Base-by-base conservation (phyloP, 2,797 vertebrate species). In the Hemibagrus guttatus region DNA sequence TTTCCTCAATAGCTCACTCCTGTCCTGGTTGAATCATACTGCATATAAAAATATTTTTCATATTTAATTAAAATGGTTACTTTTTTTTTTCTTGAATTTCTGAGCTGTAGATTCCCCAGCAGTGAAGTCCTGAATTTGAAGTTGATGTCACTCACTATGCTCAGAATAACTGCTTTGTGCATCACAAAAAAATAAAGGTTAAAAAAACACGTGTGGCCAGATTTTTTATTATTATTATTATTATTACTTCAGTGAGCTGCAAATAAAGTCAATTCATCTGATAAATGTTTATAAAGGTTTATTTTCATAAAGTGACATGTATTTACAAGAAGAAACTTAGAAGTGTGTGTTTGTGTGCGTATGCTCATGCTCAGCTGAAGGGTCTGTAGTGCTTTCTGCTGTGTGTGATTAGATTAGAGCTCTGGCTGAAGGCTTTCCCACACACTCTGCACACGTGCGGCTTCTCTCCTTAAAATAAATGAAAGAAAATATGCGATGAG, bases 391-490 rank as follows among this genome's bases (percentile, higher is more conserved):
- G 96, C 89, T 96, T 96, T 23, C 95, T 92, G 87, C 94, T 95
- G 95, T 97, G 96, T 28, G 96, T 96, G 93, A 97, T 96, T 88
- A 97, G 95, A 92, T 96, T 96, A 85, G 96, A 96, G 91, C 96
- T 96, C 93, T 97, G 96, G 90, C 96, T 96, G 94, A 96, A 97
- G 0, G 95, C 94, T 84, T 95, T 95, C 17, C 96, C 96, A 64
- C 96, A 97, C 88, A 96, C 94, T 88, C 92, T 92, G 90, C 96
- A 96, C 71, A 95, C 94, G 3, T 97, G 95, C 0, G 96, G 96
- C 91, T 96, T 97, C 91, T 96, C 96, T 0, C 96, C 96, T 96
- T 89, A 39, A 89, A 68, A 87, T 49, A 59, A 56, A 69, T 26
- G 2, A 54, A 59, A 72, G 13, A 46, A 46, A 28, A 49, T 2